Evolutionary conservation across 2,797 vertebrate genomes (phyloP), one percentile per base, ranked within the genome.

Genomic region (Myotis planiceps): DNA sequence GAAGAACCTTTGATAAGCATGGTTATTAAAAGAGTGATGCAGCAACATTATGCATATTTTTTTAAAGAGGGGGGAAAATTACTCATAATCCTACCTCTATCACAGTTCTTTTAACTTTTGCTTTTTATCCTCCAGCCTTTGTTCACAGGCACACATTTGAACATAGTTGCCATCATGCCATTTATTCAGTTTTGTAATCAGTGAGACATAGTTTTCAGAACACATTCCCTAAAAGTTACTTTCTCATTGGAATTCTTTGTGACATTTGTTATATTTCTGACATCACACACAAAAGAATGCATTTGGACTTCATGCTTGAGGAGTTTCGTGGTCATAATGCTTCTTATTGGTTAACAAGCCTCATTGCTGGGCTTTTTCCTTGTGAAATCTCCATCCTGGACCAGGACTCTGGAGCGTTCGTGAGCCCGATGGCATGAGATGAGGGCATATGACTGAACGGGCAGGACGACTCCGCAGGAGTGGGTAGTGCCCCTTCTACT

Each of bases 281-380:
- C 60, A 60, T 49, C 81, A 34, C 18, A 82, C 49, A 85, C 25
- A 37, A 88, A 88, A 42, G 49, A 80, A 32, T 80, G 85, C 39
- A n/a, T 86, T 88, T 86, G 42, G 82, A 89, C 86, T 89, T 85
- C 21, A 66, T 78, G n/a, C 81, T 51, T 29, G 68, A 95, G 68
- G 72, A 32, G 6, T 81, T 94, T 88, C 78, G 60, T 51, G 42
- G 42, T 42, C 74, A 78, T 60, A 19, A 45, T 88, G 66, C 16
- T 14, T 78, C 2, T 92, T 87, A 63, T 6, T 86, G 60, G 84
- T 32, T 93, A 74, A 32, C 1, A 18, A 69, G 66, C 27, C 13
- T 88, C 29, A 1, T 65, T 88, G 65, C 68, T 95, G 42, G 45
- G 51, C 68, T 23, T 95, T 60, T 90, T 76, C 71, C 72, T 42